Conservation (phyloP, 2,888 invertebrate genomes). For the Rhopalosiphum nymphaeae region DNA sequence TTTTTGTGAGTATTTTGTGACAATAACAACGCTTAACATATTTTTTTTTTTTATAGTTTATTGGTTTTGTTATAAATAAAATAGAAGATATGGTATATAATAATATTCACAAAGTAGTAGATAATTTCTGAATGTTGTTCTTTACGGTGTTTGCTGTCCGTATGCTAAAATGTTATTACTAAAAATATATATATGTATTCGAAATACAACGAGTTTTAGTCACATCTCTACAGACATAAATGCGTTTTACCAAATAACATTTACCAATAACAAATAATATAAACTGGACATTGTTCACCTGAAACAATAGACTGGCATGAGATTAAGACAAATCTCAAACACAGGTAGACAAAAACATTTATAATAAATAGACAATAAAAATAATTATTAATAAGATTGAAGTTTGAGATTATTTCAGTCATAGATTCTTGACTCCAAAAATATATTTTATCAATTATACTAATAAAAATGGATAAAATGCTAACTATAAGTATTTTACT, state of each 20-base stretch:
- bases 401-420: neutral
- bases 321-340: constrained; percentile 45
- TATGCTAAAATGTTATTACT: constrained; percentile 61
- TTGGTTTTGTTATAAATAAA: constrained; percentile 44
- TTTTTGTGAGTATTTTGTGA: neutral
- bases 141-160: constrained; percentile 41
- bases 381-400: neutral
- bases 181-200: constrained; percentile 56
- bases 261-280: constrained; percentile 60
- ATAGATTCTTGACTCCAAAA: neutral
- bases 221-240: constrained; percentile 34
- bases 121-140: constrained; percentile 63
- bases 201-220: constrained; percentile 20
- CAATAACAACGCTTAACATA: neutral
- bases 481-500: neutral
- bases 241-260: constrained; percentile 43
- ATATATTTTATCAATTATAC: neutral
- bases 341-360: constrained; percentile 34
- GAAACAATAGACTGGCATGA: constrained; percentile 63
- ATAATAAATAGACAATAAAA: neutral
- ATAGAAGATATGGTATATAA: constrained; percentile 41
- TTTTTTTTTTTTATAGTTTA: neutral
- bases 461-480: neutral
- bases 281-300: constrained; percentile 62
- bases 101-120: constrained; percentile 64